phyloP scores from a whole-genome alignment of 2,113 vertebrate species.

The Mormyrus lacerda region DNA sequence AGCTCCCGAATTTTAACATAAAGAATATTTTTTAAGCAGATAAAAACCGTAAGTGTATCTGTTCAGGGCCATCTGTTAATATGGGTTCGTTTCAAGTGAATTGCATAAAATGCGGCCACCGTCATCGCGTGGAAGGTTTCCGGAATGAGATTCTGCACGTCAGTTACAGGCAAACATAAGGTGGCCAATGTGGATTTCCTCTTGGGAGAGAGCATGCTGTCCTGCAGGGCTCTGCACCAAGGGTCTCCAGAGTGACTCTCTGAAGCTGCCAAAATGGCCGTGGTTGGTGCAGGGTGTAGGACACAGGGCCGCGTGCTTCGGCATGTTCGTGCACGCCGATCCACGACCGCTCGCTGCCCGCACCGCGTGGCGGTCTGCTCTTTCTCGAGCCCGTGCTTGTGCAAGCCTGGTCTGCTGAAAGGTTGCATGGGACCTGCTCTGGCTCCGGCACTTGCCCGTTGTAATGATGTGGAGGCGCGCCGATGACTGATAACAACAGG shows the following conservation, averaged over 20 bases:
- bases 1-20: neutral
- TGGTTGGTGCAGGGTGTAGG: neutral
- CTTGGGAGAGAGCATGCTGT: neutral
- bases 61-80: neutral
- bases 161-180: neutral
- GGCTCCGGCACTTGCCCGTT: conserved; percentile 20
- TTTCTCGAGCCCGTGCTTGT: neutral
- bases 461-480: conserved; percentile 15
- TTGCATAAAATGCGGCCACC: neutral
- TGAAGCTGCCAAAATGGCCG: neutral
- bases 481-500: conserved; percentile 24
- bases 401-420: neutral
- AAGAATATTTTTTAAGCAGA: neutral
- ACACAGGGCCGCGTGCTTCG: neutral
- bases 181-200: neutral
- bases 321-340: neutral
- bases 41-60: neutral
- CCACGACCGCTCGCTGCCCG: neutral
- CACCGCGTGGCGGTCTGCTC: neutral
- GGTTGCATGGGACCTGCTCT: neutral
- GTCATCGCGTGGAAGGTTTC: neutral
- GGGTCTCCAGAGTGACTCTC: neutral
- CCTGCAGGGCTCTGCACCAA: neutral
- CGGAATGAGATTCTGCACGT: neutral
- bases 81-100: neutral